Evolutionary conservation across 2,797 vertebrate genomes (phyloP), one percentile per base, ranked within the genome.

Genomic region (Enteromius viviparus): DNA sequence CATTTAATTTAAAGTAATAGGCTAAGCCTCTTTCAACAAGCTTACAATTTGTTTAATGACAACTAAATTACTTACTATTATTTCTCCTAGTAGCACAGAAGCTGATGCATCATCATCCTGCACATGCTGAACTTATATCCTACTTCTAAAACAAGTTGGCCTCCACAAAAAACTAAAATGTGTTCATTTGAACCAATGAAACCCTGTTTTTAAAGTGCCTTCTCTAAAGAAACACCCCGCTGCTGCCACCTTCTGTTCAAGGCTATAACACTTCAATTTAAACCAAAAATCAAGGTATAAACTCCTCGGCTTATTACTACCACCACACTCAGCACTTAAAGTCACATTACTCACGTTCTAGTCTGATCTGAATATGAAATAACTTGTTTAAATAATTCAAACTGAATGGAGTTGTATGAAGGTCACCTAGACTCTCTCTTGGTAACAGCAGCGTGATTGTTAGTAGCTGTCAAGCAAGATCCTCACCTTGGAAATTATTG

Each of bases 191-290:
- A 49, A 2, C 29, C 19, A 21, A 17, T 9, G n/a, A 17, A 45
- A n/a, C 3, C 14, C n/a, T 8, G 6, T n/a, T n/a, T n/a, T 71
- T 29, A 71, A 23, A 6, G 17, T 19, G 15, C 47, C 47, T 7
- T 34, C 9, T 11, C 29, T 34, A 29, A 51, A 72, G 17, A 72
- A 53, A 37, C 19, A 40, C 74, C 34, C 53, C 53, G 53, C 14
- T 86, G 76, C 85, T 86, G 85, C 78, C 85, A 76, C 55, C 87
- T 84, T 60, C 77, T 81, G 87, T 85, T 45, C 55, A 71, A 14
- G 72, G 40, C 29, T 65, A 37, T 47, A 49, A 37, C 51, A 64
- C 21, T 40, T n/a, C 12, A 21, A 34, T 7, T 32, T 2, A 37
- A 45, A 15, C 9, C 9, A 0, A 62, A 34, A 19, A 62, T 2